Evolutionary conservation across 1,140 invertebrate species (phyloP).

Genomic region (Alviniconcha marisindica): DNA sequence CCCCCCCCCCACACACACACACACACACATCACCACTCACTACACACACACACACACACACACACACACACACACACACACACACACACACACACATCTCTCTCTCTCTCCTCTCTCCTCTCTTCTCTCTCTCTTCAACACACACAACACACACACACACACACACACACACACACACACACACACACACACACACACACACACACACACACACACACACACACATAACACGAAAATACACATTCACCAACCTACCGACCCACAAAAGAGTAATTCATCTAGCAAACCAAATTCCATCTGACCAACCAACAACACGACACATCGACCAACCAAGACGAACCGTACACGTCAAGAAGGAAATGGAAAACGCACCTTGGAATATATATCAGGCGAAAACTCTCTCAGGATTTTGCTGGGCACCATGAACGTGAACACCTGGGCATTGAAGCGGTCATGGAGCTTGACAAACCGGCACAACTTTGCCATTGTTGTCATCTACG

Average conservation of each 20-base stretch:
- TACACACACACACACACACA: background rate
- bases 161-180: background rate
- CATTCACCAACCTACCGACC: background rate
- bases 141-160: slow-evolving; percentile 2
- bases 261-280: too few species aligned
- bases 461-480: slow-evolving; percentile 90
- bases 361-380: slow-evolving; percentile 48
- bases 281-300: too few species aligned
- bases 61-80: background rate
- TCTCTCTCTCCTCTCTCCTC: too few species aligned
- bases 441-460: slow-evolving; percentile 89
- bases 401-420: slow-evolving; percentile 63
- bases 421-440: slow-evolving; percentile 81
- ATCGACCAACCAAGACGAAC: too few species aligned
- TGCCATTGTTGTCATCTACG: slow-evolving; percentile 81
- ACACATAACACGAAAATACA: background rate
- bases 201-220: slow-evolving; percentile 11
- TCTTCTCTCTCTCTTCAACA: too few species aligned
- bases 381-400: slow-evolving; percentile 65
- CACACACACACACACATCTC: background rate
- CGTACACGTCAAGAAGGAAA: background rate
- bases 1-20: too few species aligned
- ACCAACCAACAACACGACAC: background rate
- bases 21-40: too few species aligned
- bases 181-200: slow-evolving; percentile 22